These are phyloP conservation scores for Diacarnus erythraeanus DNA, from an alignment of 37 sponge, comb jelly and placozoan species.

Conservation along the genomic window DNA sequence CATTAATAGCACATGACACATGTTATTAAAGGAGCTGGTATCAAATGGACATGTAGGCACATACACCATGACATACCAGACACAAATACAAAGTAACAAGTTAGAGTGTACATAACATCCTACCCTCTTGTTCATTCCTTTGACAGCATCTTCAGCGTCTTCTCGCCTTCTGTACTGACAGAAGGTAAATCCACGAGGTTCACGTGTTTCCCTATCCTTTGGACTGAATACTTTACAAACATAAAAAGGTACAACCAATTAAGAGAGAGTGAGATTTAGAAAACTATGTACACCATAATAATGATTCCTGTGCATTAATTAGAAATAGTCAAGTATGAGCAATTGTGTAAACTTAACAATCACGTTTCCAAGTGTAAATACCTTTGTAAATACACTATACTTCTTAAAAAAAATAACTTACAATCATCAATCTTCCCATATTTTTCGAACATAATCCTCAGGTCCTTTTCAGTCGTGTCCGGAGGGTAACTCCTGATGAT, in stretches of 20 bases:
- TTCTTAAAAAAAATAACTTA: no score
- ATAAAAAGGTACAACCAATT: background rate
- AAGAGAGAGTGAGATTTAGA: background rate
- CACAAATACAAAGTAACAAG: no score
- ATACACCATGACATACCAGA: no score
- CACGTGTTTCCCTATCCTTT: slow-evolving; percentile 40
- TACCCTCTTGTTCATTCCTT: slow-evolving; percentile 65
- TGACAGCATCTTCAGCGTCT: slow-evolving; percentile 67
- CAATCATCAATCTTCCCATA: slow-evolving; percentile 72
- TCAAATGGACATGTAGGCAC: no score
- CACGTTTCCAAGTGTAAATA: background rate
- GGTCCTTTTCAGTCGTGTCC: slow-evolving; percentile 37
- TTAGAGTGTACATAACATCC: no score
- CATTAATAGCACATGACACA: no score
- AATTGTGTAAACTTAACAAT: background rate
- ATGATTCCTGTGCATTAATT: no score
- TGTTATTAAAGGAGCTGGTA: no score
- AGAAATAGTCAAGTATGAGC: no score
- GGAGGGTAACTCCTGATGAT: slow-evolving; percentile 67
- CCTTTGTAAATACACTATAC: background rate
- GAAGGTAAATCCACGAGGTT: slow-evolving; percentile 65
- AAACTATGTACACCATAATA: background rate
- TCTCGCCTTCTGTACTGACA: slow-evolving; percentile 48
- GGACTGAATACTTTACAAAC: slow-evolving; percentile 48
- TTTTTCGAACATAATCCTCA: slow-evolving; percentile 69